Percentiles rank a stretch among this genome's conserved stretches.
Conservation (phyloP, 1,140 invertebrate species). For the Batillaria attramentaria region DNA sequence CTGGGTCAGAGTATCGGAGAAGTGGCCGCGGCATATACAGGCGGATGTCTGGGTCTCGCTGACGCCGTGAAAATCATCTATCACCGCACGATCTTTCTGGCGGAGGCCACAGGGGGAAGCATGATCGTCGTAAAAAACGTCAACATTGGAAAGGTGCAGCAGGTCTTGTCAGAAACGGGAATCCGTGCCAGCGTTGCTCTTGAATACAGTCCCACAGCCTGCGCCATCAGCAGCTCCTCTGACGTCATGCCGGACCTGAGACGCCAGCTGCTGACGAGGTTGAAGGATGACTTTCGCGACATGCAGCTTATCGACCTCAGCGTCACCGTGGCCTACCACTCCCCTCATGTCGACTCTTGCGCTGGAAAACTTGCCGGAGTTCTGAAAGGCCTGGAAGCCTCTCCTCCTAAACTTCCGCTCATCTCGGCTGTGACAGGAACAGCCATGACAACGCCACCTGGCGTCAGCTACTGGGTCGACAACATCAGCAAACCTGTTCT, state of each 20-base stretch:
- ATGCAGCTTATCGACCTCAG: constrained; percentile 23
- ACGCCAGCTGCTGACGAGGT: neutral
- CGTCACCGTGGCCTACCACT: constrained; percentile 39
- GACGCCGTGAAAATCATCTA: constrained; percentile 55
- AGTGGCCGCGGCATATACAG: constrained; percentile 54
- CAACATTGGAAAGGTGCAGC: constrained; percentile 30
- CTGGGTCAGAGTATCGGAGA: constrained; percentile 63
- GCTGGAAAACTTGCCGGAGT: neutral
- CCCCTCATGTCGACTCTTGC: constrained; percentile 45
- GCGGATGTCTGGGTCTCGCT: constrained; percentile 44
- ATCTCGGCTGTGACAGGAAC: constrained; percentile 52
- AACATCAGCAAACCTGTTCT: constrained; percentile 49
- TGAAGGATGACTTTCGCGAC: neutral
- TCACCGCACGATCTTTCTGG: constrained; percentile 43
- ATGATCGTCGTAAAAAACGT: constrained; percentile 55
- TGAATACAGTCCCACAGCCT: constrained; percentile 49
- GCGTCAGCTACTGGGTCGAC: constrained; percentile 44
- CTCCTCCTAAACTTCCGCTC: constrained; percentile 28
- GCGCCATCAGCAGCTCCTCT: constrained; percentile 52
- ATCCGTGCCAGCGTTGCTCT: constrained; percentile 51
- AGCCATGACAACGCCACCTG: neutral
- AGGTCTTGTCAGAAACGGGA: constrained; percentile 26
- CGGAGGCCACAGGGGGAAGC: constrained; percentile 39
- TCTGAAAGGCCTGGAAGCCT: constrained; percentile 22
- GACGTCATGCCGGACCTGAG: constrained; percentile 36